These are phyloP conservation scores for Lutraria rhynchaena DNA, from an alignment of 1,140 invertebrate species.

Conservation along the genomic window DNA sequence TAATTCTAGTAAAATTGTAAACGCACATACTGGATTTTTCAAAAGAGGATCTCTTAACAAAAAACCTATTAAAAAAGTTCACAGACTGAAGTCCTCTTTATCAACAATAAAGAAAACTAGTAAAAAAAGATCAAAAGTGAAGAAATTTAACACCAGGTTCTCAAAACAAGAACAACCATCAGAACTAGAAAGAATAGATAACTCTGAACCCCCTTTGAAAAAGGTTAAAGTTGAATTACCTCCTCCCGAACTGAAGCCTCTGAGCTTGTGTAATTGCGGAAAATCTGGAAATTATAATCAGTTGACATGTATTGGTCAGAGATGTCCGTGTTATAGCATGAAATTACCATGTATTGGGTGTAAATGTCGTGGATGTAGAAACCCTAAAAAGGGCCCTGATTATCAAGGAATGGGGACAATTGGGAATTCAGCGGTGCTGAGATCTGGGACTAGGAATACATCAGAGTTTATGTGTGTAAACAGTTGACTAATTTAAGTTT, in stretches of 20 bases:
- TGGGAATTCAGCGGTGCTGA: constrained; percentile 23
- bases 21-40: constrained; percentile 15
- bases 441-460: constrained; percentile 38
- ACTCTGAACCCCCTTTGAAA: constrained; percentile 43
- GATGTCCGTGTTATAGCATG: constrained; percentile 95
- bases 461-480: constrained; percentile 2
- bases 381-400: constrained; percentile 85
- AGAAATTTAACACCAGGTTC: constrained; percentile 2
- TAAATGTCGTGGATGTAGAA: constrained; percentile 94
- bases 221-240: constrained; percentile 51
- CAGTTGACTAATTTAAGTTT: no score
- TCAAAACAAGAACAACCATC: constrained; percentile 17
- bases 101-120: background rate
- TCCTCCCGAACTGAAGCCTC: constrained; percentile 53
- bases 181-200: constrained; percentile 34
- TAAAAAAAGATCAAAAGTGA: background rate
- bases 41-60: constrained; percentile 25
- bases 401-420: constrained; percentile 25
- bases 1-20: background rate
- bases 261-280: constrained; percentile 91
- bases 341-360: constrained; percentile 92
- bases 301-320: constrained; percentile 94
- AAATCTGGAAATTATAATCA: constrained; percentile 94
- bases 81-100: constrained; percentile 18
- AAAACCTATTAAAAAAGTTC: constrained; percentile 28